A percentile compares a stretch with the other conserved stretches of the same genome.
Conservation (phyloP, 2,888 invertebrate genomes). For the Lomographa bimaculata region DNA sequence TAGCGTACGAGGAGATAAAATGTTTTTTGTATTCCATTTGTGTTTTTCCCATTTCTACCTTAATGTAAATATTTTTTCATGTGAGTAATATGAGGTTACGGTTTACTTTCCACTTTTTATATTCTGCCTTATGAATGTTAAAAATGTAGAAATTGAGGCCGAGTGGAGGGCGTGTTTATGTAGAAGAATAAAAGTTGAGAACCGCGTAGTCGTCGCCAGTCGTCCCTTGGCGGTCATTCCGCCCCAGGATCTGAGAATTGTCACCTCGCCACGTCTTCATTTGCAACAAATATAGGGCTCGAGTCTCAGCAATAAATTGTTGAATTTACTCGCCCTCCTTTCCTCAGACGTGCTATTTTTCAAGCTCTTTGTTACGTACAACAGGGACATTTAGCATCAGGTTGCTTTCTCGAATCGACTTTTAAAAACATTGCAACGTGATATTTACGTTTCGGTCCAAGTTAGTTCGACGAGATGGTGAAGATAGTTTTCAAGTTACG, state of each 20-base stretch:
- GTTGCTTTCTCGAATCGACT: constrained; percentile 55
- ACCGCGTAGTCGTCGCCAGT: constrained; percentile 36
- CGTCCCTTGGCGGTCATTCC: constrained; percentile 68
- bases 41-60: constrained; percentile 30
- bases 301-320: constrained; percentile 72
- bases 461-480: constrained; percentile 5
- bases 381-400: constrained; percentile 66
- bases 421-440: constrained; percentile 23
- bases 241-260: constrained; percentile 71
- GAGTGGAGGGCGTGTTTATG: constrained; percentile 37
- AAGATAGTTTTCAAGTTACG: constrained; percentile 1
- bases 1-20: constrained; percentile 35
- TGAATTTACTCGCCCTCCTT: constrained; percentile 72
- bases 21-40: constrained; percentile 33
- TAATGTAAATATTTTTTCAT: constrained; percentile 32
- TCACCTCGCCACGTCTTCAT: constrained; percentile 78
- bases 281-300: constrained; percentile 78
- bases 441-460: constrained; percentile 17
- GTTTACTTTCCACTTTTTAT: constrained; percentile 24
- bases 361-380: constrained; percentile 69
- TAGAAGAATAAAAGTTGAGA: constrained; percentile 57
- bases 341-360: constrained; percentile 73
- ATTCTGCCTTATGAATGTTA: constrained; percentile 30
- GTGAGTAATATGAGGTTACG: constrained; percentile 30
- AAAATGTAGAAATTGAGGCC: constrained; percentile 19